Conservation (phyloP, 2,888 invertebrate genomes). For the Caenorhabditis japonica region DNA sequence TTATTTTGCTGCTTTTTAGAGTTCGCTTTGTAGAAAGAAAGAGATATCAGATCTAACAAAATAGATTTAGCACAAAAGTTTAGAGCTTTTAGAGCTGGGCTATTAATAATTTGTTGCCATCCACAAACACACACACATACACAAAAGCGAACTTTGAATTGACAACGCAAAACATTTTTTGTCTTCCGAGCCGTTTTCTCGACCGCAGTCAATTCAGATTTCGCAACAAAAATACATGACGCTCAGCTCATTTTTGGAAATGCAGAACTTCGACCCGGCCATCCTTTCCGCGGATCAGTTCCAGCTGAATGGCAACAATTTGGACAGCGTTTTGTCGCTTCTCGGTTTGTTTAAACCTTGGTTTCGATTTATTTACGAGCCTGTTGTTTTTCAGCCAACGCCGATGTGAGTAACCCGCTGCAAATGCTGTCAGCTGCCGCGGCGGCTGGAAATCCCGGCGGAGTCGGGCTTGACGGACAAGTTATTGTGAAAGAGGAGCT, state of each 20-base stretch:
- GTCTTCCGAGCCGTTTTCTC: not conserved
- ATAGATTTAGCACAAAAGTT: not conserved
- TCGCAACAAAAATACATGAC: constrained; percentile 40
- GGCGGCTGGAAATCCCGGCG: constrained; percentile 34
- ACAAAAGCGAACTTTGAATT: constrained; percentile 47
- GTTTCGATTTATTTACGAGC: no score
- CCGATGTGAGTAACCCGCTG: constrained; percentile 57
- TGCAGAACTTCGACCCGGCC: constrained; percentile 57
- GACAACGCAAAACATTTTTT: constrained; percentile 6
- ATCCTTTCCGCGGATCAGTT: constrained; percentile 30
- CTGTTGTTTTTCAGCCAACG: constrained; percentile 28
- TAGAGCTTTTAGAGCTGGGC: constrained; percentile 1
- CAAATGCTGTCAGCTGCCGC: constrained; percentile 64
- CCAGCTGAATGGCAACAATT: constrained; percentile 46
- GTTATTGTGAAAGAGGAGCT: constrained; percentile 21
- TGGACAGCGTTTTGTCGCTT: constrained; percentile 57
- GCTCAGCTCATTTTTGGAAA: constrained; percentile 53
- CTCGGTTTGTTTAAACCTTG: constrained; percentile 52
- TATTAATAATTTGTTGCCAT: not conserved
- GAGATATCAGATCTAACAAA: no score
- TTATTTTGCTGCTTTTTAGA: constrained; percentile 36
- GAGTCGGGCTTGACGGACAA: constrained; percentile 6
- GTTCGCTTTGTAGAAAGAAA: no score
- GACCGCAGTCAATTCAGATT: constrained; percentile 34
- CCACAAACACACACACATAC: not conserved